Percentiles rank a stretch among this genome's conserved stretches.
These are phyloP conservation scores for Tetramorium alpestre DNA, from an alignment of 1,140 invertebrate species.

Conservation along the genomic window DNA sequence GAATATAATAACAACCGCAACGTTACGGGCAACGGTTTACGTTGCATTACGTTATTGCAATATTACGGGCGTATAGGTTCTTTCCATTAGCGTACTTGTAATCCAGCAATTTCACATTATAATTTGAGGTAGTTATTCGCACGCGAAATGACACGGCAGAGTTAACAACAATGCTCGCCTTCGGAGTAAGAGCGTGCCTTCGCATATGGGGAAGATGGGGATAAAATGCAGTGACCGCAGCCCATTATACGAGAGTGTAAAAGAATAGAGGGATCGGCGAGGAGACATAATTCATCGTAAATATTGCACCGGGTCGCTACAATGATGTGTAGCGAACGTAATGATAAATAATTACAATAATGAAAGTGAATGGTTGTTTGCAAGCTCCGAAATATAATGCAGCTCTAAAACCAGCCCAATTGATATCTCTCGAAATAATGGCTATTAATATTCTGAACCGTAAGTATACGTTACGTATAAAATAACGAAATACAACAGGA, in stretches of 20 bases:
- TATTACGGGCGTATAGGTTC: neutral
- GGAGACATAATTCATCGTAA: slow-evolving; percentile 3
- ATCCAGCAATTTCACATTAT: neutral
- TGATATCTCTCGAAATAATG: neutral
- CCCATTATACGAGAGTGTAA: neutral
- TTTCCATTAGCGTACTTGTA: slow-evolving; percentile 32
- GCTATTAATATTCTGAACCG: neutral
- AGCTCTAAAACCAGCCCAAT: neutral
- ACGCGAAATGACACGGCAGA: slow-evolving; percentile 32
- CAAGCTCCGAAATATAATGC: neutral
- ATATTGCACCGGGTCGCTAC: neutral
- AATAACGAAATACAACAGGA: neutral
- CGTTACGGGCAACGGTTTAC: neutral
- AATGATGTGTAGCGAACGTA: neutral
- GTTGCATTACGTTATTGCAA: slow-evolving; percentile 19
- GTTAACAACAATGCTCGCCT: slow-evolving; percentile 35
- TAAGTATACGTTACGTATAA: neutral
- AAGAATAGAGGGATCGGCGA: neutral
- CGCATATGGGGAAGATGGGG: neutral
- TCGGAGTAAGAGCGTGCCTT: neutral
- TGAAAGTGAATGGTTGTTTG: neutral
- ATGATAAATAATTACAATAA: slow-evolving; percentile 39
- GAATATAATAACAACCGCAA: slow-evolving; percentile 15
- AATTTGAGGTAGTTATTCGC: slow-evolving; percentile 40
- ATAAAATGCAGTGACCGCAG: slow-evolving; percentile 11